Conservation (phyloP, 2,888 invertebrate genomes). For the Steinernema scapterisci region DNA sequence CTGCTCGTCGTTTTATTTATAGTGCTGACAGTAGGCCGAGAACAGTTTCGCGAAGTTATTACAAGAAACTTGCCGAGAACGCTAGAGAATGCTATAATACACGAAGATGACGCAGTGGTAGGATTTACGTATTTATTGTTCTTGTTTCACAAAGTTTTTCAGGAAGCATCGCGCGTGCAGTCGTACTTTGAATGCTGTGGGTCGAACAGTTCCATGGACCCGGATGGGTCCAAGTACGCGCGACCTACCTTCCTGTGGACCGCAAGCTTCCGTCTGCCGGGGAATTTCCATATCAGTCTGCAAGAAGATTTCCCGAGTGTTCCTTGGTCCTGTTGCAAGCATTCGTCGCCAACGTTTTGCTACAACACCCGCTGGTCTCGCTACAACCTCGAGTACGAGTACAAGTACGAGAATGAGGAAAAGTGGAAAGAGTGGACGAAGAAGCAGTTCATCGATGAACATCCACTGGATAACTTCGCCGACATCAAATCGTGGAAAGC, state of each 20-base stretch:
- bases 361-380: neutral
- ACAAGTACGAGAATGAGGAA: no score
- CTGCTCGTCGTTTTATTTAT: neutral
- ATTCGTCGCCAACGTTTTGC: neutral
- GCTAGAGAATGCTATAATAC: neutral
- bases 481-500: neutral
- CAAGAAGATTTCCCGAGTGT: neutral
- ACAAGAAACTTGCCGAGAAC: neutral
- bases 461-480: neutral
- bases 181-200: neutral
- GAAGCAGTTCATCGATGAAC: neutral
- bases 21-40: neutral
- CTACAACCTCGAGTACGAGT: neutral
- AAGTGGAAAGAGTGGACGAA: neutral
- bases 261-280: neutral
- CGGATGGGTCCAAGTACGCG: neutral
- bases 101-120: neutral
- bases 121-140: neutral
- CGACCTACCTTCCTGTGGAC: neutral
- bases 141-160: neutral
- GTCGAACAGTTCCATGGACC: neutral
- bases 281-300: neutral
- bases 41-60: neutral
- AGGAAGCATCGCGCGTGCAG: neutral
- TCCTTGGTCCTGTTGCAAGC: neutral